Evolutionary conservation across 2,113 vertebrate genomes (phyloP), one percentile per base, ranked within the genome.

Genomic region (Rhombomys opimus): DNA sequence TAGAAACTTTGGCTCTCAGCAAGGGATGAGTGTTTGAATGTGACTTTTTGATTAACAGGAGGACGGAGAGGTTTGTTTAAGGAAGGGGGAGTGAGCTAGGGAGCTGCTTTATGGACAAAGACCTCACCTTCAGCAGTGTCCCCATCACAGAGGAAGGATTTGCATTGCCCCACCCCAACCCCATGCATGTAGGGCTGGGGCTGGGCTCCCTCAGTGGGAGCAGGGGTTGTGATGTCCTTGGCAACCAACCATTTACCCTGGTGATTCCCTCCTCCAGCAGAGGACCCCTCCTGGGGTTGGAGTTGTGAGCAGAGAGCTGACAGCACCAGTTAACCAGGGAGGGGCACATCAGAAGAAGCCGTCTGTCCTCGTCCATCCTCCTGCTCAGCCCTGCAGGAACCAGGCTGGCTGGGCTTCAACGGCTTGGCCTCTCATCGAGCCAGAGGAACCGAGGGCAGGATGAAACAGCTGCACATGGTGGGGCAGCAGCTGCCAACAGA

Each of bases 1-100:
- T 94, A 97, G 94, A 76, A 1, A 82, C 96, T 92, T 81, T 6
- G 2, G 82, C 73, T 97, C 96, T 96, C 95, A 95, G 97, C 97
- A 96, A 76, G 0, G 57, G 95, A 97, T 97, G 98, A 98, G 97
- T 97, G 97, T 97, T 97, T 97, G 97, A 98, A 97, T 98, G 96
- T 95, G 80, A 97, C 97, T 98, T 96, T 97, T 98, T 96, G 84
- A 61, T 94, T 92, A 88, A 46, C 4, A 1, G 97, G 92, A 35
- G 38, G 77, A 50, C n/a, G 50, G 68, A 93, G 89, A 94, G 78
- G 75, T 94, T 57, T 67, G 87, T 90, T 93, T 94, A 93, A 46
- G 15, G 20, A 95, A 94, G 97, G 8, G 2, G 93, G 87, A 92
- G 72, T 9, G 65, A 52, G 41, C 38, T 5, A 46, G 75, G 41